phyloP scores from a whole-genome alignment of 2,888 invertebrate species.

The Exephanes ischioxanthus region DNA sequence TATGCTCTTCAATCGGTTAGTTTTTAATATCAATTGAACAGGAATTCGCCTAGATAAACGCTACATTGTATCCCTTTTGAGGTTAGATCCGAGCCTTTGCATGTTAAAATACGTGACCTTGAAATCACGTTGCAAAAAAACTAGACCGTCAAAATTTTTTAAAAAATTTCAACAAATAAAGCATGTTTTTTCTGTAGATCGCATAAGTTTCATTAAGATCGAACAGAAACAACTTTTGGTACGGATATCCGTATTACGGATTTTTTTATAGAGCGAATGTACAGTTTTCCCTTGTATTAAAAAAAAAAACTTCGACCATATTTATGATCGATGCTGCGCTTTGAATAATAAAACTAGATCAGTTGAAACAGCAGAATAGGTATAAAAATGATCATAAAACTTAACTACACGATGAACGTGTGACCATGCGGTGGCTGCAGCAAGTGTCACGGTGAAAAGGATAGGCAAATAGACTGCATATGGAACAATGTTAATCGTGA shows the following conservation, averaged over 20 bases:
- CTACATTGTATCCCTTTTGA: no score
- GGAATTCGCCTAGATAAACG: no score
- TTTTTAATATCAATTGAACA: no score
- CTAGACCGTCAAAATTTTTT: no score
- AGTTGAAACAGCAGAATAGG: background rate
- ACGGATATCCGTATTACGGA: background rate
- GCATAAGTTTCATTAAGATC: no score
- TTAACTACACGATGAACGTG: conserved; percentile 50
- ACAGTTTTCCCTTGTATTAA: background rate
- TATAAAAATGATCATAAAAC: conserved; percentile 52
- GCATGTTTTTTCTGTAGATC: no score
- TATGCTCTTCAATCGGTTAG: no score
- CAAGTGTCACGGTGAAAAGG: conserved; percentile 28
- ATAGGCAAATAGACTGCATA: conserved; percentile 17
- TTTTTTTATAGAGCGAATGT: background rate
- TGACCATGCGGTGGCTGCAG: conserved; percentile 13
- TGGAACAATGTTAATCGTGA: conserved; percentile 33
- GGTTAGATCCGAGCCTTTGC: no score
- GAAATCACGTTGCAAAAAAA: no score
- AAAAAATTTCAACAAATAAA: no score
- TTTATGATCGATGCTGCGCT: background rate
- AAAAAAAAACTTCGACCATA: background rate
- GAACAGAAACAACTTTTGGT: no score
- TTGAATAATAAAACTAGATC: conserved; percentile 1
- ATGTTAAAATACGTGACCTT: no score